phyloP scores from a whole-genome alignment of 2,888 invertebrate species.

The Pristionchus mayeri region DNA sequence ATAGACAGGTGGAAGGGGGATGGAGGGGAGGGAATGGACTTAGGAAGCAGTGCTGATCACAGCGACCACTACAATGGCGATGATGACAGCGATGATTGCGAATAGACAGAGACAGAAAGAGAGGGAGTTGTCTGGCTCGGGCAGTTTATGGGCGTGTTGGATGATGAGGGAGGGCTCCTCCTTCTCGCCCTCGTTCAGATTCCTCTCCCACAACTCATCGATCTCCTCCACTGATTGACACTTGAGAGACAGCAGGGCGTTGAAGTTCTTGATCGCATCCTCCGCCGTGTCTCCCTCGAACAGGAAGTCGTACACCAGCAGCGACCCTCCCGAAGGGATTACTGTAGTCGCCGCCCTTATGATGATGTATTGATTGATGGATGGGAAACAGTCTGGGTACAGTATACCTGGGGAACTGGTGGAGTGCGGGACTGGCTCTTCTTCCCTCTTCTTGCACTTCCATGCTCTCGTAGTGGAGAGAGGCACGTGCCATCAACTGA shows the following conservation, averaged over 20 bases:
- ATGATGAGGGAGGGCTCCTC: conserved; percentile 50
- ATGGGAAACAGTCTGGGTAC: background rate
- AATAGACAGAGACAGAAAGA: conserved; percentile 15
- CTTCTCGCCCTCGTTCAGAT: conserved; percentile 45
- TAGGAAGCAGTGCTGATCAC: conserved; percentile 41
- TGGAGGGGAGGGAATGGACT: background rate
- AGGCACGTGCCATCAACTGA: conserved; percentile 61
- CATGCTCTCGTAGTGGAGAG: conserved; percentile 69
- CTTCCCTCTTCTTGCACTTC: conserved; percentile 54
- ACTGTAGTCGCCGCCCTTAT: conserved; percentile 44
- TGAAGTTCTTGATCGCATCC: conserved; percentile 66
- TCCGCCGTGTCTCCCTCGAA: conserved; percentile 66
- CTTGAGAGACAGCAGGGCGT: conserved; percentile 61
- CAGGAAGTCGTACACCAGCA: conserved; percentile 64
- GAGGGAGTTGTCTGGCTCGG: conserved; percentile 19
- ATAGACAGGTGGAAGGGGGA: background rate
- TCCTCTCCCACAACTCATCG: conserved; percentile 50
- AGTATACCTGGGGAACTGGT: conserved; percentile 46
- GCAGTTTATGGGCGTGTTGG: conserved; percentile 39
- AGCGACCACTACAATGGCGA: conserved; percentile 52
- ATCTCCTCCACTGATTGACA: conserved; percentile 33
- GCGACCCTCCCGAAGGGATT: conserved; percentile 55
- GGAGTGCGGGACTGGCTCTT: conserved; percentile 46
- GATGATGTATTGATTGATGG: background rate
- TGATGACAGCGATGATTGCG: conserved; percentile 51